Percentiles rank a stretch among this genome's conserved stretches.
Evolutionary conservation across 2,113 vertebrate species (phyloP).

Genomic region (Pterocles orientalis): DNA sequence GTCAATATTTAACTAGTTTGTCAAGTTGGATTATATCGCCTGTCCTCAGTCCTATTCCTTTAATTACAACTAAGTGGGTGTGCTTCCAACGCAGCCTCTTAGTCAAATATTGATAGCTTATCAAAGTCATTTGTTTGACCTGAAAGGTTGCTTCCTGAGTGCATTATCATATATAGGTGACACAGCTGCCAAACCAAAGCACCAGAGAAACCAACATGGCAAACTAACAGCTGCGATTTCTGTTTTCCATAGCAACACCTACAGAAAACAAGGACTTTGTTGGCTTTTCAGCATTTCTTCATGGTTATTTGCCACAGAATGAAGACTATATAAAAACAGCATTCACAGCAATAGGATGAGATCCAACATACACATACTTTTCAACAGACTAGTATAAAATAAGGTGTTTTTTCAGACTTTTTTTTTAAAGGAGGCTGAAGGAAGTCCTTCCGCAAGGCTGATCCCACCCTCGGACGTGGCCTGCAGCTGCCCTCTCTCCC

Average conservation of each 20-base stretch:
- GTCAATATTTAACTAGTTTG: slow-evolving; percentile 87
- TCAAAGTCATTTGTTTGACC: slow-evolving; percentile 13
- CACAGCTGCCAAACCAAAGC: background rate
- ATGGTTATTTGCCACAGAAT: background rate
- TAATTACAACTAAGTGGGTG: slow-evolving; percentile 41
- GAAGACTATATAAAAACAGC: background rate
- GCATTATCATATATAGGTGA: background rate
- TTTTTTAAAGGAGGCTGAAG: background rate
- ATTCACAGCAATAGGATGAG: background rate
- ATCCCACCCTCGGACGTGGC: background rate
- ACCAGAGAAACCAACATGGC: background rate
- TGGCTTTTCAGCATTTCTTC: background rate
- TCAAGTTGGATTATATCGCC: slow-evolving; percentile 78
- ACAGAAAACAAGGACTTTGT: background rate
- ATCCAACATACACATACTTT: background rate
- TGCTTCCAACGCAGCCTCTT: slow-evolving; percentile 29
- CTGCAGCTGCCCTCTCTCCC: background rate
- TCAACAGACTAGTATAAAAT: background rate
- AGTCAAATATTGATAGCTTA: slow-evolving; percentile 46
- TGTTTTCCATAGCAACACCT: background rate
- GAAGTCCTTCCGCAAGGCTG: background rate
- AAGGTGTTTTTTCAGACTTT: background rate
- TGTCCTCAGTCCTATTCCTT: slow-evolving; percentile 59
- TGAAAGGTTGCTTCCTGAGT: slow-evolving; percentile 11
- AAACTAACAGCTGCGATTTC: background rate